Evolutionary conservation across 2,888 invertebrate genomes (phyloP).

Genomic region (Steinernema scapterisci): DNA sequence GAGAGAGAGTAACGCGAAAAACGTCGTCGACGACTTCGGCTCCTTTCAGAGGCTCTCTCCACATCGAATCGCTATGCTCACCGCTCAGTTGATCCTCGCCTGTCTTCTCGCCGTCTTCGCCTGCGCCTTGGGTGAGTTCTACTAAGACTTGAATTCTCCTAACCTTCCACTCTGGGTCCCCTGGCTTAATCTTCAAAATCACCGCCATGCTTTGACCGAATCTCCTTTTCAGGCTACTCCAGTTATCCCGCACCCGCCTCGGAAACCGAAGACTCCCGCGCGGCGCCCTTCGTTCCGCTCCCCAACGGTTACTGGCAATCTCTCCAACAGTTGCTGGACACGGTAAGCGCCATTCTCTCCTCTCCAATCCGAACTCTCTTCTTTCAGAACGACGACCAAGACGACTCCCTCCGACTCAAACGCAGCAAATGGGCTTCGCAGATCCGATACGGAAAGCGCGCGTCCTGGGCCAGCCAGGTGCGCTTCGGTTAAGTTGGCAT

Average conservation of each 20-base stretch:
- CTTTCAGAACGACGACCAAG: background rate
- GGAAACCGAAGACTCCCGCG: constrained; percentile 8
- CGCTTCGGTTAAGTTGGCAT: background rate
- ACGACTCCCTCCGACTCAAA: constrained; percentile 7
- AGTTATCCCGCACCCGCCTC: background rate
- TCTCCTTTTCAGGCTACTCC: constrained; percentile 4
- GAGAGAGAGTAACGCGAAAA: background rate
- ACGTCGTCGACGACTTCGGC: background rate
- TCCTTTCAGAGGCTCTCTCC: constrained; percentile 3
- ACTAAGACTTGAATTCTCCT: too few species aligned
- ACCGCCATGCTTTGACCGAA: background rate
- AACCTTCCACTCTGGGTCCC: too few species aligned
- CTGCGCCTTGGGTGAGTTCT: constrained; percentile 30
- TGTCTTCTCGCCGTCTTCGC: constrained; percentile 29
- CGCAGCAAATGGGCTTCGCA: constrained; percentile 28
- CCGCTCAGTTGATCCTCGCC: constrained; percentile 25
- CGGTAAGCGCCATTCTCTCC: background rate
- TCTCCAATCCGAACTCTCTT: background rate
- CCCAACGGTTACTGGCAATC: constrained; percentile 22
- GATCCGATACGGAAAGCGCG: constrained; percentile 27
- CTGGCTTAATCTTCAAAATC: too few species aligned
- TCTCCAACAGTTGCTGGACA: background rate
- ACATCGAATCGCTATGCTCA: constrained; percentile 27
- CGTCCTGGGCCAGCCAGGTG: constrained; percentile 22
- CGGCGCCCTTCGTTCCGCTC: background rate